A percentile compares a stretch with the other conserved stretches of the same genome.
Evolutionary conservation across 2,797 vertebrate species (phyloP).

Genomic region (Myripristis jacobus): DNA sequence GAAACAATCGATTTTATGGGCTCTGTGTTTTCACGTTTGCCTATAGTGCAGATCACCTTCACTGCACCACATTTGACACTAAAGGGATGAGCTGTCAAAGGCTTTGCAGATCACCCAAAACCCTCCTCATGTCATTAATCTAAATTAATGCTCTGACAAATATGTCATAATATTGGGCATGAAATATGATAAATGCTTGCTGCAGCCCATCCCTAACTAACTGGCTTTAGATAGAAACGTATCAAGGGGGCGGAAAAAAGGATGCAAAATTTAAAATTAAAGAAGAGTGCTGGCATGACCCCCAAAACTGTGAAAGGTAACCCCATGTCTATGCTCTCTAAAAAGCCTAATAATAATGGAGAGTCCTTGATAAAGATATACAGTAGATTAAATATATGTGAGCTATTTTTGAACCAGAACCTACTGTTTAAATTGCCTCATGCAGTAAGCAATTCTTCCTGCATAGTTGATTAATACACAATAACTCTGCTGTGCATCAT

Average conservation of each 20-base stretch:
- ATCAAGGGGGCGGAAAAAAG: neutral
- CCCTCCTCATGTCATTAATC: conserved; percentile 81
- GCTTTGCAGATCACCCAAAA: conserved; percentile 73
- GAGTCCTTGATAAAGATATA: conserved; percentile 62
- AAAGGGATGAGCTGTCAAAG: conserved; percentile 78
- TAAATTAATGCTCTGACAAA: conserved; percentile 85
- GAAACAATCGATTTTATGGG: conserved; percentile 37
- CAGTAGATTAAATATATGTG: conserved; percentile 22
- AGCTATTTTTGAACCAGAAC: conserved; percentile 33
- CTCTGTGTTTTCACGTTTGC: conserved; percentile 35
- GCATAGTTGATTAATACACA: conserved; percentile 31
- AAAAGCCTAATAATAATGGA: conserved; percentile 70
- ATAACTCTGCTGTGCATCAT: conserved; percentile 30
- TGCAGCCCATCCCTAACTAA: conserved; percentile 79
- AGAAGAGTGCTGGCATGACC: conserved; percentile 38
- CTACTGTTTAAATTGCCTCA: conserved; percentile 18
- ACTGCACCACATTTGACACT: conserved; percentile 70
- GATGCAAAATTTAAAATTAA: conserved; percentile 63
- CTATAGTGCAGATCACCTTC: conserved; percentile 63
- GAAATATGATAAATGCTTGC: conserved; percentile 83
- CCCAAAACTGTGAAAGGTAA: conserved; percentile 72
- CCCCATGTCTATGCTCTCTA: conserved; percentile 68
- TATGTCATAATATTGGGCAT: conserved; percentile 85
- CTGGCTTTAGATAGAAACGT: conserved; percentile 59
- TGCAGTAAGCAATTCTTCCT: neutral